A percentile compares a stretch with the other conserved stretches of the same genome.
These are phyloP conservation scores for Phasia obesa DNA, from an alignment of 2,888 invertebrate genomes.

Conservation along the genomic window DNA sequence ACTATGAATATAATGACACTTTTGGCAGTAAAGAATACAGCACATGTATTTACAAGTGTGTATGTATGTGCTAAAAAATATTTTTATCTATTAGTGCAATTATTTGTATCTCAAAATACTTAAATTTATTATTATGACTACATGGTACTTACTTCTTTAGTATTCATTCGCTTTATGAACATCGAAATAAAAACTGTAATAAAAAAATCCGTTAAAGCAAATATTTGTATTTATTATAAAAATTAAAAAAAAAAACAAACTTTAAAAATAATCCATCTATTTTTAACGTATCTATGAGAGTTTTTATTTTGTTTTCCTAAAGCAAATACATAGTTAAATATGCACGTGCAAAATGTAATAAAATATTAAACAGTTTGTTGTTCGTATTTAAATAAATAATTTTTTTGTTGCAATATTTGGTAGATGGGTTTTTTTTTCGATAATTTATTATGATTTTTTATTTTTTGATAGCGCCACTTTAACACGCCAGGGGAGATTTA, in stretches of 20 bases:
- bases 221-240: slow-evolving; percentile 25
- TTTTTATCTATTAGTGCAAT: slow-evolving; percentile 15
- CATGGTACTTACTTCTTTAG: not conserved
- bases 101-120: slow-evolving; percentile 6
- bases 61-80: not conserved
- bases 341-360: slow-evolving; percentile 50
- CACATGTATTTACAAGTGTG: not conserved
- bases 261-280: slow-evolving; percentile 15
- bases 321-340: slow-evolving; percentile 11
- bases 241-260: not conserved
- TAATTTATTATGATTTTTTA: slow-evolving; percentile 42
- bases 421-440: not conserved
- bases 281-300: slow-evolving; percentile 17
- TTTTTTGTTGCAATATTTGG: not conserved
- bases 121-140: not conserved
- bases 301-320: slow-evolving; percentile 10
- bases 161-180: not conserved
- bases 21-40: slow-evolving; percentile 13
- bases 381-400: slow-evolving; percentile 15
- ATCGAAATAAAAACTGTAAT: slow-evolving; percentile 14
- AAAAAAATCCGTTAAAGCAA: slow-evolving; percentile 41
- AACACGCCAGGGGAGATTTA: slow-evolving; percentile 43
- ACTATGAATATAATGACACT: slow-evolving; percentile 46
- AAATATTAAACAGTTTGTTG: slow-evolving; percentile 31
- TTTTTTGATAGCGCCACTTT: slow-evolving; percentile 41